Evolutionary conservation across 2,113 vertebrate genomes (phyloP).

Genomic region (Sminthopsis crassicaudata): DNA sequence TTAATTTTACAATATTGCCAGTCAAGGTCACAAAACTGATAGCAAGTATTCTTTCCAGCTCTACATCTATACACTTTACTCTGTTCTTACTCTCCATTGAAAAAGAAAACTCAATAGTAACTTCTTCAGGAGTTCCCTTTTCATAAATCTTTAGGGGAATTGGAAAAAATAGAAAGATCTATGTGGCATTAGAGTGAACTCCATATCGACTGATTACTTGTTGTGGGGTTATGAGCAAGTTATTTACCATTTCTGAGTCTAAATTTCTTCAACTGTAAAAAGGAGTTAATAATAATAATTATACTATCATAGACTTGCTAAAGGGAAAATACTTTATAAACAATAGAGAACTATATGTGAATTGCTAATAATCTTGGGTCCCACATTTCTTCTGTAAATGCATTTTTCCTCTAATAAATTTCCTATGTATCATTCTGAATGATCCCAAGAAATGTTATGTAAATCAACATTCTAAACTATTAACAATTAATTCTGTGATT

Average conservation of each 20-base stretch:
- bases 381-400: neutral
- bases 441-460: neutral
- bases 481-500: neutral
- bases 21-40: neutral
- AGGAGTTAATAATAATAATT: neutral
- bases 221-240: neutral
- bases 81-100: neutral
- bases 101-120: neutral
- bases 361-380: neutral
- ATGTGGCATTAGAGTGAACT: neutral
- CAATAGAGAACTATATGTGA: neutral
- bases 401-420: neutral
- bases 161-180: neutral
- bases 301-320: neutral
- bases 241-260: neutral
- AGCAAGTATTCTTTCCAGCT: neutral
- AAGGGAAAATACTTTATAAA: neutral
- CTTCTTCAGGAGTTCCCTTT: slow-evolving; percentile 4
- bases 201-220: neutral
- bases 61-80: neutral
- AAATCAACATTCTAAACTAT: neutral
- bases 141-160: neutral
- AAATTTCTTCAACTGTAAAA: neutral
- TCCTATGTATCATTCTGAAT: neutral
- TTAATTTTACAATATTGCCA: neutral